Evolutionary conservation across 2,113 vertebrate species (phyloP), one percentile per base, ranked within the genome.

Genomic region (Brachypodius melanocephalos): DNA sequence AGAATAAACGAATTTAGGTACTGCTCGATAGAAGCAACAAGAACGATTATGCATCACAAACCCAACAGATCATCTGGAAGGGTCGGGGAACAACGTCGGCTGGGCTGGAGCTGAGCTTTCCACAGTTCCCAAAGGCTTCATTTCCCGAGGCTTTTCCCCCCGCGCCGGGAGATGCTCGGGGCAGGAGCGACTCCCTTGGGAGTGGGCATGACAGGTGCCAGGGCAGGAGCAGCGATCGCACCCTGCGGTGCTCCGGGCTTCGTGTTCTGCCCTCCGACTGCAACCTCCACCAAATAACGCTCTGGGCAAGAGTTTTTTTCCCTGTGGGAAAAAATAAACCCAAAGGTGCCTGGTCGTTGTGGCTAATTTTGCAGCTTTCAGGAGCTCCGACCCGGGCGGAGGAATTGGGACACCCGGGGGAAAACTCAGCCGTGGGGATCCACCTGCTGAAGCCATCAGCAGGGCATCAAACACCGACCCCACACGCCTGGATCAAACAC

Each of bases 1-100:
- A 68, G 82, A 88, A 96, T 71, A 90, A 94, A 90, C 57, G 78
- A 91, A 88, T 91, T 84, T 95, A 86, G 79, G 77, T 84, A 57
- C 54, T 63, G 43, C 55, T 91, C 26, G 28, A 43, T 75, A 61
- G 42, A 90, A 74, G 59, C 73, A 93, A 43, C 45, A 36, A 24
- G 58, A 79, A 85, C 29, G 18, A 59, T 76, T 68, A 29, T 14
- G 17, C 42, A 66, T 24, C 12, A 17, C 55, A 68, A 74, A 68
- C 4, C 19, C 43, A 74, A 29, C 31, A 66, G 55, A 55, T 89
- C 58, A 6, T 48, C 43, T 57, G 68, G 14, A 86, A 83, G 48
- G 31, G 63, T 66, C 36, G 66, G 73, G 34, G 55, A 52, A 31
- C 54, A 36, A 42, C 4, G 2, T 25, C 5, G 21, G 59, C 82